These are phyloP conservation scores for Anguilla rostrata DNA, from an alignment of 2,113 vertebrate species.

Conservation along the genomic window DNA sequence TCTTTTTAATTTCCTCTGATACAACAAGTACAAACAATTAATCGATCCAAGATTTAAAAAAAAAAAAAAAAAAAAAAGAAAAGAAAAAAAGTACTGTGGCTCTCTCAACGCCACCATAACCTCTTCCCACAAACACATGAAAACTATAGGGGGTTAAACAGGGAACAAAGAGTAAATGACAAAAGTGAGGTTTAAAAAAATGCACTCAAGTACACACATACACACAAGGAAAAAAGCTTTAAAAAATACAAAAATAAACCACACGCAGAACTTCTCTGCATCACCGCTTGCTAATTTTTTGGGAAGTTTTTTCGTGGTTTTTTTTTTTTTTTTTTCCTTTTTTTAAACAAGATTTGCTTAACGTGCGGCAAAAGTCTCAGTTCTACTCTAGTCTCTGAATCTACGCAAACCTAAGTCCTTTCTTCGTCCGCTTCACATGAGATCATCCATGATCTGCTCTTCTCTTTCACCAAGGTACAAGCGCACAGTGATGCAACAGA, in stretches of 20 bases:
- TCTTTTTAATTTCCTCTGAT: conserved; percentile 26
- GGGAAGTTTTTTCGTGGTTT: conserved; percentile 23
- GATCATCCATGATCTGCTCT: conserved; percentile 1
- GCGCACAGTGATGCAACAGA: conserved; percentile 53
- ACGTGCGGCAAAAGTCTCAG: conserved; percentile 40
- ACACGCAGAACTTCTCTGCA: conserved; percentile 47
- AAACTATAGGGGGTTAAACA: conserved; percentile 24
- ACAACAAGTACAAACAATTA: conserved; percentile 26
- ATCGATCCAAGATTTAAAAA: conserved; percentile 30
- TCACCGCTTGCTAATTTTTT: conserved; percentile 48
- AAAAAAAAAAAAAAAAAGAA: conserved; percentile 17
- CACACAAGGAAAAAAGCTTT: conserved; percentile 26
- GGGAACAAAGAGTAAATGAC: conserved; percentile 28
- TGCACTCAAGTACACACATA: conserved; percentile 39
- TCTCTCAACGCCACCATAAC: conserved; percentile 4
- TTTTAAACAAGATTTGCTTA: conserved; percentile 47
- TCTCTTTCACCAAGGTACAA: conserved; percentile 45
- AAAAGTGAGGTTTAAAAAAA: conserved; percentile 27
- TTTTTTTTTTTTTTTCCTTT: conserved; percentile 12
- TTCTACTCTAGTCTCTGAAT: conserved; percentile 28
- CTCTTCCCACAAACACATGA: conserved; percentile 30
- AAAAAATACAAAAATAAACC: conserved; percentile 53
- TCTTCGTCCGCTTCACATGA: conserved; percentile 26
- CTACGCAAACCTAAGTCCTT: conserved; percentile 41
- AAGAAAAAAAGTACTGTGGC: conserved; percentile 10